Evolutionary conservation across 2,888 invertebrate species (phyloP), one percentile per base, ranked within the genome.

Genomic region (Tricholauxania praeusta): DNA sequence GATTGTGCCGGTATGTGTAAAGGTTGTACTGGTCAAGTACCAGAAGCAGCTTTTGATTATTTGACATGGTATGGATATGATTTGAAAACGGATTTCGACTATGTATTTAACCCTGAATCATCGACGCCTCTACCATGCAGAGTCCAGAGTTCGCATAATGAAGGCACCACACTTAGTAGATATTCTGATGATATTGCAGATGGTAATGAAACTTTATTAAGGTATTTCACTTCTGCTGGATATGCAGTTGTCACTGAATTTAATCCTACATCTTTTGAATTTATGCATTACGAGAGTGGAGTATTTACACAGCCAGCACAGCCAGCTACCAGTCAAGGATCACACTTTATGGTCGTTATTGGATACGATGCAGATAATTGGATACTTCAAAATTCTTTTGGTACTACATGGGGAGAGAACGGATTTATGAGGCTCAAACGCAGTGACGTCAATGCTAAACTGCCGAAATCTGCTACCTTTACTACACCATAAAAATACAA

Each of bases 1-100:
- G 96, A 97, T 88, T 97, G 97, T 84, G 82, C 84, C n/a, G 82
- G 83, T n/a, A n/a, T n/a, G n/a, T n/a, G n/a, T n/a, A n/a, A n/a
- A n/a, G n/a, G n/a, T n/a, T 97, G 97, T 88, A 91, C 92, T 28
- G 82, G 72, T 0, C 96, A 96, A 76, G 85, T 91, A 52, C 90
- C 91, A 83, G 94, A 95, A 88, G 89, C 92, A 80, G 95, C 95
- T 71, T 96, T 95, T 89, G 89, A 91, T 80, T 96, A 95, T 86
- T 90, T 96, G 79, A 91, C 91, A 82, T 90, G 91, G 72, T 14
- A 72, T 6, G 92, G 92, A 83, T 89, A 89, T 70, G 95, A 95
- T 75, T 90, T 98, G 79, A 94, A 96, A 84, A 94, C 93, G 1
- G 95, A 95, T 86, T 88, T 88, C 66, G 88, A 91, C 2, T 98